phyloP scores from a whole-genome alignment of 2,797 vertebrate species.

The Eptatretus atami region DNA sequence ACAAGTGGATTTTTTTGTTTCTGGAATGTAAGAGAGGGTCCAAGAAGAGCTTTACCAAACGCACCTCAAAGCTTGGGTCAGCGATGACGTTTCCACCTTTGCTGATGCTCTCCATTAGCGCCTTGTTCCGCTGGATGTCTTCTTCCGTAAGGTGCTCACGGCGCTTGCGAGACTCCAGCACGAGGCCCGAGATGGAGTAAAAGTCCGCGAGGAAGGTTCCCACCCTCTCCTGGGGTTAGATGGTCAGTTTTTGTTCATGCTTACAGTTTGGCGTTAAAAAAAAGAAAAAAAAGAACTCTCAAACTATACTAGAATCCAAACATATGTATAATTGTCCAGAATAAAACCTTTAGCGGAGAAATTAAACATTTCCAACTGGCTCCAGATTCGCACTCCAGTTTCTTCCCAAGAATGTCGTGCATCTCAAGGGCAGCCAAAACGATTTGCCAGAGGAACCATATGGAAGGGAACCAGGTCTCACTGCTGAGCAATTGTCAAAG shows the following conservation, averaged over 20 bases:
- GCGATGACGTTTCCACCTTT: conserved; percentile 63
- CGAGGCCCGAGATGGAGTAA: conserved; percentile 71
- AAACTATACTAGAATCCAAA: conserved; percentile 7
- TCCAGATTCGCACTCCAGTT: too few relatives aligned
- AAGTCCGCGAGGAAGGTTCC: conserved; percentile 91
- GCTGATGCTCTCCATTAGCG: conserved; percentile 96
- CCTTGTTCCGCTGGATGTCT: conserved; percentile 90
- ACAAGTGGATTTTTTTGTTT: too few relatives aligned
- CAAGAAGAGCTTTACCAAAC: background rate
- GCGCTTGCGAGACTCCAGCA: conserved; percentile 78
- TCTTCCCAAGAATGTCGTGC: too few relatives aligned
- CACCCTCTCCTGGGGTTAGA: conserved; percentile 41
- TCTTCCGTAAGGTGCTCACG: conserved; percentile 89
- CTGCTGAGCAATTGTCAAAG: too few relatives aligned
- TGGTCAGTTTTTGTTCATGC: too few relatives aligned
- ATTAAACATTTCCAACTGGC: too few relatives aligned
- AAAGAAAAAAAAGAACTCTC: conserved; percentile 8
- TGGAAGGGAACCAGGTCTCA: too few relatives aligned
- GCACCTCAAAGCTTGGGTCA: conserved; percentile 91
- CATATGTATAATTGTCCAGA: background rate
- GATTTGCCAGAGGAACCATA: too few relatives aligned
- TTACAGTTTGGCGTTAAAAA: background rate
- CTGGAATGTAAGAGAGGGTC: too few relatives aligned
- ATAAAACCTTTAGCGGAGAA: too few relatives aligned
- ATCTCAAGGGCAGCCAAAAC: too few relatives aligned